Evolutionary conservation across 2,113 vertebrate species (phyloP).

Genomic region (Urocynchramus pylzowi): DNA sequence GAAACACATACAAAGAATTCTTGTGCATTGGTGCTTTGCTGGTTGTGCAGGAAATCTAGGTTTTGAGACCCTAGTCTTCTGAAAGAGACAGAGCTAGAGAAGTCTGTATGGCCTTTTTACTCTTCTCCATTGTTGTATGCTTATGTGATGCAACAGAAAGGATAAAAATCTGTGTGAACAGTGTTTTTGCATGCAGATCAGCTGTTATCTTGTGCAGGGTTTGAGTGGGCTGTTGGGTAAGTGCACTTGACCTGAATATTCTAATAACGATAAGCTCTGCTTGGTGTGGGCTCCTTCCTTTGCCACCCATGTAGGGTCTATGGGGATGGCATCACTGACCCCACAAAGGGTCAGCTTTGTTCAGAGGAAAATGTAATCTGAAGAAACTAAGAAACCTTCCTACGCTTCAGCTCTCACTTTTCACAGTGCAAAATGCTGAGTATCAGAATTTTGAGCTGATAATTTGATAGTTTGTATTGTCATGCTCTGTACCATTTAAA

Average conservation of each 20-base stretch:
- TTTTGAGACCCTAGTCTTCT: neutral
- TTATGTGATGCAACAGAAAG: neutral
- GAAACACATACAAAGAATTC: neutral
- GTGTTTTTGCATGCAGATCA: neutral
- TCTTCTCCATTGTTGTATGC: neutral
- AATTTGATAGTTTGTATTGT: neutral
- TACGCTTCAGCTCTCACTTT: neutral
- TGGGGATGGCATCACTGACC: rapidly evolving
- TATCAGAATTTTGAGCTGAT: neutral
- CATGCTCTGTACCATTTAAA: neutral
- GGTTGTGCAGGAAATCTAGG: neutral
- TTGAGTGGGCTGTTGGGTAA: constrained; percentile 50
- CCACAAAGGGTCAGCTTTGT: neutral
- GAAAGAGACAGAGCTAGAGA: neutral
- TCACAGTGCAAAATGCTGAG: neutral
- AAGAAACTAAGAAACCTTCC: constrained; percentile 7
- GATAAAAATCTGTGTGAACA: constrained; percentile 20
- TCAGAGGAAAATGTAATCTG: neutral
- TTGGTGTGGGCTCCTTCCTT: constrained; percentile 14
- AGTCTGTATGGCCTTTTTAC: neutral
- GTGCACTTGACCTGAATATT: constrained; percentile 44
- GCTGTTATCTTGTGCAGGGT: neutral
- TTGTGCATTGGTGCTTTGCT: neutral
- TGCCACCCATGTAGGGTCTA: neutral
- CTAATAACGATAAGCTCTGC: neutral